Base-by-base conservation (phyloP, 2,797 vertebrate genomes). In the Paedocypris micromegethes region DNA sequence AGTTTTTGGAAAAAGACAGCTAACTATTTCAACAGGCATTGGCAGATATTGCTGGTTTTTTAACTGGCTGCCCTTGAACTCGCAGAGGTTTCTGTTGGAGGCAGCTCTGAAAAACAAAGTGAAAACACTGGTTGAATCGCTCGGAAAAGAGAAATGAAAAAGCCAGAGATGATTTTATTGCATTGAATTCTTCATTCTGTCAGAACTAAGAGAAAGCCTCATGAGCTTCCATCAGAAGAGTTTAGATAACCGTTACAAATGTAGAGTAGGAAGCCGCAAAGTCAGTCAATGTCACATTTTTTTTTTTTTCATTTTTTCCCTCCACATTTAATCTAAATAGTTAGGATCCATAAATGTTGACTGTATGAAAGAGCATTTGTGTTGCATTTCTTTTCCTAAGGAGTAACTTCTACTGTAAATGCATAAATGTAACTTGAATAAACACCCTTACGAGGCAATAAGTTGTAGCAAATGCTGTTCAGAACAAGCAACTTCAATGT, bases 21-120 rank as follows among this genome's bases (percentile, higher is more conserved):
- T 81, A 84, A 87, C 85, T 83, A 86, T 84, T 83, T 79, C 75
- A 66, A 64, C 63, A 66, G 79, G 55, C 66, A 72, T 84, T 73
- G 74, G 56, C 6, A 66, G 8, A 77, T 78, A 57, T 83, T 78
- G 82, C 79, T 48, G 2, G 88, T 84, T 80, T 87, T 81, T 77
- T 82, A 78, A 80, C 62, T 0, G 54, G 23, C 23, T 23, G 23
- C 23, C 23, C 23, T 0, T 0, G 70, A 58, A 65, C 48, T 47
- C 49, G 40, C 47, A 52, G 23, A 23, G 53, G 63, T 56, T 51
- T 9, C 38, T 56, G 66, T 57, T 61, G 66, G 52, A 61, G 58
- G 52, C 23, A 7, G 42, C 46, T 69, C 9, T n/a, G 5, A 5
- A 42, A 40, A 39, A 65, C 62, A 59, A 6, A 51, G 55, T 59